A percentile compares a stretch with the other conserved stretches of the same genome.
Evolutionary conservation across 2,797 vertebrate genomes (phyloP).

Genomic region (Dallia pectoralis): DNA sequence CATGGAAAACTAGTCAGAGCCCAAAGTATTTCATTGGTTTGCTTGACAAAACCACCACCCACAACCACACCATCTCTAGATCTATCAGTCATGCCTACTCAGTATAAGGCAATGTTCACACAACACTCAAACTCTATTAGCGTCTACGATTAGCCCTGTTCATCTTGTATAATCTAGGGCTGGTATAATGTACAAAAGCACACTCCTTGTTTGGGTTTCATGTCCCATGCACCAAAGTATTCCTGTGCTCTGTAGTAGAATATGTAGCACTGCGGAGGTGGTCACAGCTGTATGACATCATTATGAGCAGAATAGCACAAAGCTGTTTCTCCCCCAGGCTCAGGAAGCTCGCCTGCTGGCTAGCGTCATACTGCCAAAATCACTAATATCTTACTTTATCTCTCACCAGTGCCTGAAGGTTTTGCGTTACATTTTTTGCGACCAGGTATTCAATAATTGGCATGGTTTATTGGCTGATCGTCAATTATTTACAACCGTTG

Average conservation of each 20-base stretch:
- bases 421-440: neutral
- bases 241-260: neutral
- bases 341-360: neutral
- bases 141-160: neutral
- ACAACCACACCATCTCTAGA: neutral
- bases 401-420: neutral
- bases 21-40: too few relatives aligned
- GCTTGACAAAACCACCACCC: neutral
- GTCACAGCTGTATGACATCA: conserved; percentile 23
- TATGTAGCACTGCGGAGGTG: neutral
- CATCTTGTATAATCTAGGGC: neutral
- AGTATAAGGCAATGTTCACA: neutral
- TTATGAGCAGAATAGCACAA: conserved; percentile 2
- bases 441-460: too few relatives aligned
- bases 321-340: neutral
- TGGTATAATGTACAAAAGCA: neutral
- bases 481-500: neutral
- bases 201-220: neutral
- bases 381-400: neutral
- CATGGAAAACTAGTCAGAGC: too few relatives aligned
- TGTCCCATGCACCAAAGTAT: neutral
- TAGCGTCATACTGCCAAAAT: neutral
- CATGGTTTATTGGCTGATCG: neutral
- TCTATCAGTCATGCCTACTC: neutral
- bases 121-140: neutral